These are phyloP conservation scores for Pterostichus niger DNA, from an alignment of 2,888 invertebrate species.

Conservation along the genomic window DNA sequence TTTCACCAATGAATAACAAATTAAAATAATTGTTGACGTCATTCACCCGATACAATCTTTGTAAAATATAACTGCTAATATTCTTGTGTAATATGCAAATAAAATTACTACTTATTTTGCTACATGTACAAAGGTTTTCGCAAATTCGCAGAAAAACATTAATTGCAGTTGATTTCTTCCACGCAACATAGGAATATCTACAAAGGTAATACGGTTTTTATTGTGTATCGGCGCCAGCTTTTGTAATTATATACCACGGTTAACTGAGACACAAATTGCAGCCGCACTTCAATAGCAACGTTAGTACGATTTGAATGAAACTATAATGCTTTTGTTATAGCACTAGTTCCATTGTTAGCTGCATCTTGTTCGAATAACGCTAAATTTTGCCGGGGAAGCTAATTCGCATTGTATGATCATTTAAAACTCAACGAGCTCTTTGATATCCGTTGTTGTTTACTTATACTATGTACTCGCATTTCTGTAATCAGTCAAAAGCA, in stretches of 20 bases:
- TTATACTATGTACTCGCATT: too few species aligned
- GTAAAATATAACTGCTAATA: too few species aligned
- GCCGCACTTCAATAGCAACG: not conserved
- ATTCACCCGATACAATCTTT: too few species aligned
- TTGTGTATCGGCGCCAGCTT: not conserved
- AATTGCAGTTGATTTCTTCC: slow-evolving; percentile 8
- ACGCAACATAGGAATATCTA: not conserved
- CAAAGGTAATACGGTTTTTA: slow-evolving; percentile 15
- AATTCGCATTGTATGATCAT: slow-evolving; percentile 4
- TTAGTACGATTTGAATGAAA: slow-evolving; percentile 12
- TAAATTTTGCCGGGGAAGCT: slow-evolving; percentile 3
- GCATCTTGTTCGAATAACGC: not conserved
- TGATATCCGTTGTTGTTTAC: not conserved
- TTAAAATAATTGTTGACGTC: too few species aligned
- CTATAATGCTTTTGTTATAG: slow-evolving; percentile 11
- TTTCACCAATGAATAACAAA: too few species aligned
- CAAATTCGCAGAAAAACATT: slow-evolving; percentile 1
- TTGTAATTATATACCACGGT: not conserved
- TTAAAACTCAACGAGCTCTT: not conserved
- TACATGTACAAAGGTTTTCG: not conserved
- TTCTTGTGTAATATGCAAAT: slow-evolving; percentile 3
- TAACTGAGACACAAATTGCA: slow-evolving; percentile 9
- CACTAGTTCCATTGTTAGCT: slow-evolving; percentile 4
- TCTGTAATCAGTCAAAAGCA: not conserved
- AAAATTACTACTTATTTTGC: not conserved